These are phyloP conservation scores for Rotaria magnacalcarata DNA, from an alignment of 2,888 invertebrate species.

Conservation along the genomic window DNA sequence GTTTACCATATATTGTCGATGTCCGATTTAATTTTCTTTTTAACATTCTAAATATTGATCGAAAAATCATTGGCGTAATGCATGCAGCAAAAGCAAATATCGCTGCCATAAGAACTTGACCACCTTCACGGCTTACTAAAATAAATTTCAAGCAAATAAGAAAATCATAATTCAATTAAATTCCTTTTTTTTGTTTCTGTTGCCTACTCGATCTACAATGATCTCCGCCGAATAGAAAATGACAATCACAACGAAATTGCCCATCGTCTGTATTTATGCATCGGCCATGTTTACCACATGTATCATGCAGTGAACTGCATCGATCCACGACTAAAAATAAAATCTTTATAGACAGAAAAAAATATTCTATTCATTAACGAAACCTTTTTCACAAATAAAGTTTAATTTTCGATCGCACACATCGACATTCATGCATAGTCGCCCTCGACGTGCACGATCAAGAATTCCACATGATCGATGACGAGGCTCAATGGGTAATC, in stretches of 20 bases:
- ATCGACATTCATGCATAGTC: constrained; percentile 35
- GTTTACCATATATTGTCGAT: not conserved
- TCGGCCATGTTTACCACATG: constrained; percentile 34
- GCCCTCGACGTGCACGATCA: constrained; percentile 20
- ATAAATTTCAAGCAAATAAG: no score
- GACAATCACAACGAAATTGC: constrained; percentile 4
- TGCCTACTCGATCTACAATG: not conserved
- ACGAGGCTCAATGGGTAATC: not conserved
- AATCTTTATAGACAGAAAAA: not conserved
- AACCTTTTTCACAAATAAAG: constrained; percentile 37
- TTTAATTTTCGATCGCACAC: constrained; percentile 15
- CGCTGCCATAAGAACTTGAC: not conserved
- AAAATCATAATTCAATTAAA: no score
- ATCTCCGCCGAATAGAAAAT: constrained; percentile 29
- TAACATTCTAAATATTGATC: not conserved
- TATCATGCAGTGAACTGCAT: constrained; percentile 1
- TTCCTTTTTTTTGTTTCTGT: not conserved
- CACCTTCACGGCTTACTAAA: constrained; percentile 27
- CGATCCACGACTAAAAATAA: not conserved
- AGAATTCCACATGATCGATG: constrained; percentile 34
- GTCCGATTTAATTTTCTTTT: constrained; percentile 15
- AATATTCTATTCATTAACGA: not conserved
- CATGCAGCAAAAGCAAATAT: not conserved
- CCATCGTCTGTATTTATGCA: constrained; percentile 28
- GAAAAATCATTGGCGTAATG: not conserved